These are phyloP conservation scores for Leucoptera coffeella DNA, from an alignment of 2,888 invertebrate genomes.

Conservation along the genomic window DNA sequence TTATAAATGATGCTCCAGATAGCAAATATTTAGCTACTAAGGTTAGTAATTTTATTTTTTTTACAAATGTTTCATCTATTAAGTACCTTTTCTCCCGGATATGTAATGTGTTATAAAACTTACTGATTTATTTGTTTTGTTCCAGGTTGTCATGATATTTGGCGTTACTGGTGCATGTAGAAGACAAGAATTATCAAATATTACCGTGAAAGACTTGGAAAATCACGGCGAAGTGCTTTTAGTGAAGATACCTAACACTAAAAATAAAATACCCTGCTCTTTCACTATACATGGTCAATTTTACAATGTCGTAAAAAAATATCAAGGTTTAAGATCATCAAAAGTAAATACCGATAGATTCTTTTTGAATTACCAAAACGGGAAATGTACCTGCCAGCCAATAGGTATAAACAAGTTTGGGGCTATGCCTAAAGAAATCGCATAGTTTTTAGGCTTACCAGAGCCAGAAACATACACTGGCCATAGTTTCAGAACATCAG, in stretches of 20 bases:
- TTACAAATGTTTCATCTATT: too few species aligned
- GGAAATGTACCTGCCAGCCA: neutral
- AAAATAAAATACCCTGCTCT: conserved; percentile 4
- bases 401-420: neutral
- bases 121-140: too few species aligned
- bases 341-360: neutral
- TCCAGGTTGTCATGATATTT: conserved; percentile 2
- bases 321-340: conserved; percentile 5
- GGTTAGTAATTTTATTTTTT: too few species aligned
- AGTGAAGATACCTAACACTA: conserved; percentile 5
- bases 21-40: too few species aligned
- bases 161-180: conserved; percentile 1
- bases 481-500: neutral
- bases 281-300: conserved; percentile 5
- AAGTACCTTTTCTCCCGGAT: too few species aligned
- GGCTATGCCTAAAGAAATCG: neutral
- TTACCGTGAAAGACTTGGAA: conserved; percentile 2
- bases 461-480: neutral
- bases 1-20: too few species aligned
- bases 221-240: conserved; percentile 2
- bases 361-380: neutral
- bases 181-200: too few species aligned
- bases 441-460: neutral
- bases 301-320: conserved; percentile 4
- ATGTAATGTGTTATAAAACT: too few species aligned